A percentile compares a stretch with the other conserved stretches of the same genome.
Conservation (phyloP, 2,888 invertebrate genomes). For the Marronus borbonicus region DNA sequence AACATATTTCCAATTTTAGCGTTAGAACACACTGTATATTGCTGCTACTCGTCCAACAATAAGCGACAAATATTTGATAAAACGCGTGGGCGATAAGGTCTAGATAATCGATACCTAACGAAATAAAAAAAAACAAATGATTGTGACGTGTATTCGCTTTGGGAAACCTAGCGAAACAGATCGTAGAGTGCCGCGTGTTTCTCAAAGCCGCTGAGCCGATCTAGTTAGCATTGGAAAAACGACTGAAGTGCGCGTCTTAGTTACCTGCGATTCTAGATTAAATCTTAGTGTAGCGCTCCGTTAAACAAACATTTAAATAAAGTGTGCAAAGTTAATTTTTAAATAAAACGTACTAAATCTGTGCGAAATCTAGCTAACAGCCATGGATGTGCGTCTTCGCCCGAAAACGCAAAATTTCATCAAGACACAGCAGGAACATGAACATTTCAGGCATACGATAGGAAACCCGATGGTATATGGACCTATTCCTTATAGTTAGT, state of each 20-base stretch:
- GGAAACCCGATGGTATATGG: constrained; percentile 82
- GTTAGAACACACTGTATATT: no score
- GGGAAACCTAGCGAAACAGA: no score
- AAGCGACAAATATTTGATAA: background rate
- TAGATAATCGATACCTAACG: constrained; percentile 20
- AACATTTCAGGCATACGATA: constrained; percentile 67
- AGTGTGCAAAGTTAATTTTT: no score
- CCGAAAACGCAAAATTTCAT: constrained; percentile 62
- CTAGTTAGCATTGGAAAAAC: constrained; percentile 24
- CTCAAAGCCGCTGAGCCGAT: background rate
- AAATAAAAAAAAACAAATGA: constrained; percentile 12
- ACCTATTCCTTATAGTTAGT: constrained; percentile 85
- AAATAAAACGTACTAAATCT: background rate
- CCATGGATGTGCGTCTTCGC: constrained; percentile 63
- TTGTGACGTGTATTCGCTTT: background rate
- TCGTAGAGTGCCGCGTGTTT: no score
- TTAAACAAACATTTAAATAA: no score
- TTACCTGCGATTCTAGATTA: background rate
- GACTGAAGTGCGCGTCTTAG: constrained; percentile 23
- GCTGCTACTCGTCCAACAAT: background rate
- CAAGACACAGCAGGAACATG: constrained; percentile 60
- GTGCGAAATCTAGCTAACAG: background rate
- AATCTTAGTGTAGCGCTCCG: background rate
- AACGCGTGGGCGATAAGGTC: no score
- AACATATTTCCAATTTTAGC: no score